Evolutionary conservation across 2,113 vertebrate genomes (phyloP), one percentile per base, ranked within the genome.

Genomic region (Todiramphus saurophagus): DNA sequence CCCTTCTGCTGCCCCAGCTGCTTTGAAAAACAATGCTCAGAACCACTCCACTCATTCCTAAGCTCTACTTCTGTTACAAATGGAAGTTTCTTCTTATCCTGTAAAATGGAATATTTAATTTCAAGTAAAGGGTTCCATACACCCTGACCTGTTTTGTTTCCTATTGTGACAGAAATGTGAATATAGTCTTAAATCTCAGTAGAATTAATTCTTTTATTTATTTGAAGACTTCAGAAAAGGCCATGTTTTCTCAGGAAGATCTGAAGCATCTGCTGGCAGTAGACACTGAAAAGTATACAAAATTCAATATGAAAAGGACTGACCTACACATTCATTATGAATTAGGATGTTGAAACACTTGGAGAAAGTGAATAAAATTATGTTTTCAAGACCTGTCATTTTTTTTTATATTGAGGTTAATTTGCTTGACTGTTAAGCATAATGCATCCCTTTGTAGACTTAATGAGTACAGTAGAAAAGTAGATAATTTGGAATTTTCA

Each of bases 281-380:
- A 59, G 14, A 87, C 59, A 82, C 11, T 9, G 25, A 58, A 70
- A 78, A 63, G 37, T 20, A 43, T 28, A 24, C 5, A 59, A 67
- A 83, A 68, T 46, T 44, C 15, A 23, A 2, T n/a, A 11, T 3
- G 3, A 4, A 67, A 62, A 41, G 5, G 8, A 48, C 28, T 77
- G 16, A 5, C 5, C 28, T 63, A 21, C 28, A 46, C 4, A 39
- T 43, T 41, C 2, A 1, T 59, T 69, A 39, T 1, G 0, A 76
- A 56, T 0, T 11, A 25, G 43, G 43, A 43, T 55, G 6, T 16
- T 30, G 13, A 87, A 90, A 79, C 6, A 37, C 23, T 50, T 46
- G 15, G 13, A 59, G 17, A 84, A 85, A 67, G 9, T 20, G 13
- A 67, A 46, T 35, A 59, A 55, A 85, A 4, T 10, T 41, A 0